Conservation (phyloP, 2,113 vertebrate genomes). For the Xenopus borealis region DNA sequence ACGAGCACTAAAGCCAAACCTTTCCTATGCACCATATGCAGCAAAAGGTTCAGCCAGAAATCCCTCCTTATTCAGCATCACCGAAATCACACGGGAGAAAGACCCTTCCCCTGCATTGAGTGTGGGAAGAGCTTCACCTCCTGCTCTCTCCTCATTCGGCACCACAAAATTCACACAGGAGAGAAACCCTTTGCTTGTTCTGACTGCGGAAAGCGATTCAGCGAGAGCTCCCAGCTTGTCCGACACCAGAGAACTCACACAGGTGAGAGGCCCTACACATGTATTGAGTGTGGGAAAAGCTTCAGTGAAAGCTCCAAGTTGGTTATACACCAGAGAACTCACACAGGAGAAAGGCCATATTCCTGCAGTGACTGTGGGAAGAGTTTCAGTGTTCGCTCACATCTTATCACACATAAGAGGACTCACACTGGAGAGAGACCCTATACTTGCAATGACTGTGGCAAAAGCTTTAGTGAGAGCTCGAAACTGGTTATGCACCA, state of each 20-base stretch:
- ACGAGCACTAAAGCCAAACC: slow-evolving; percentile 13
- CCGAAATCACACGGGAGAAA: slow-evolving; percentile 37
- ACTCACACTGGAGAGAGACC: slow-evolving; percentile 59
- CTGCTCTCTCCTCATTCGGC: slow-evolving; percentile 25
- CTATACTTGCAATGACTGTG: slow-evolving; percentile 65
- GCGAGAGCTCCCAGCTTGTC: slow-evolving; percentile 20
- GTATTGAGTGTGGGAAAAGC: slow-evolving; percentile 36
- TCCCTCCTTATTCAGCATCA: slow-evolving; percentile 36
- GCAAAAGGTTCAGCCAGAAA: slow-evolving; percentile 31
- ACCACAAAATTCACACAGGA: slow-evolving; percentile 41
- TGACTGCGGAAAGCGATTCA: slow-evolving; percentile 40
- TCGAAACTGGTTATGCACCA: slow-evolving; percentile 73
- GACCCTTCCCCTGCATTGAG: slow-evolving; percentile 29
- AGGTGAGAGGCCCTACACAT: slow-evolving; percentile 24
- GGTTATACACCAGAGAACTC: slow-evolving; percentile 37
- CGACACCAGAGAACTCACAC: slow-evolving; percentile 38
- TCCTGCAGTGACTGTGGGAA: slow-evolving; percentile 32
- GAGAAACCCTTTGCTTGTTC: slow-evolving; percentile 33
- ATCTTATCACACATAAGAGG: slow-evolving; percentile 38
- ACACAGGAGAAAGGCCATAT: slow-evolving; percentile 32
- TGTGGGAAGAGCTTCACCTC: slow-evolving; percentile 33
- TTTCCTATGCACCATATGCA: slow-evolving; percentile 17
- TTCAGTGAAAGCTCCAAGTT: slow-evolving; percentile 40
- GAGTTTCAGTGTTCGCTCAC: slow-evolving; percentile 38
- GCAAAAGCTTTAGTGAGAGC: slow-evolving; percentile 74